phyloP scores from a whole-genome alignment of 1,140 invertebrate genomes.

The Drosophila elegans region DNA sequence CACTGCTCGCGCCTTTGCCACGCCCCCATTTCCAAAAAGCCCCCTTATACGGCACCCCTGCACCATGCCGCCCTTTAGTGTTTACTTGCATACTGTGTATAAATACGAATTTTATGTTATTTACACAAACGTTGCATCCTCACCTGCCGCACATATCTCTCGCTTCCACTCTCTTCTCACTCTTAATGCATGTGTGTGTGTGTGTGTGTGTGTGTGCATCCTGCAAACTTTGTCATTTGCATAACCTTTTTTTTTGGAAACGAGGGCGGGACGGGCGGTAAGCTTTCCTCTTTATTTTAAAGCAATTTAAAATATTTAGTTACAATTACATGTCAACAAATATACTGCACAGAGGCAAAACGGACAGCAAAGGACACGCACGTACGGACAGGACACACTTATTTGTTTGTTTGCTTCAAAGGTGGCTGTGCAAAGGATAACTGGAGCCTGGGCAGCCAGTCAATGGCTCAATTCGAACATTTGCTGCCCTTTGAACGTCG shows the following conservation, averaged over 20 bases:
- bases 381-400: conserved; percentile 51
- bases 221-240: conserved; percentile 78
- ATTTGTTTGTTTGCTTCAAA: conserved; percentile 70
- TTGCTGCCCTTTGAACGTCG: conserved; percentile 36
- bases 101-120: conserved; percentile 83
- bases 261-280: conserved; percentile 1
- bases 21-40: neutral
- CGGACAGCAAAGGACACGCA: conserved; percentile 33
- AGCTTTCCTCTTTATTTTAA: conserved; percentile 73
- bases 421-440: conserved; percentile 2
- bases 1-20: neutral
- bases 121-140: conserved; percentile 77
- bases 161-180: neutral
- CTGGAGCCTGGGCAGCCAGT: neutral
- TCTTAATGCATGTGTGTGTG: conserved; percentile 18
- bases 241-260: conserved; percentile 69
- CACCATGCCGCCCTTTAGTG: conserved; percentile 16
- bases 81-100: conserved; percentile 79
- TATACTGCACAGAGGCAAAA: conserved; percentile 35
- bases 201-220: conserved; percentile 25
- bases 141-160: conserved; percentile 42
- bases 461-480: conserved; percentile 34
- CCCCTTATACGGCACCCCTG: neutral
- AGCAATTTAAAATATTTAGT: conserved; percentile 84
- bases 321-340: conserved; percentile 83